phyloP scores from a whole-genome alignment of 2,113 vertebrate genomes.

The Sylvilagus bachmani region DNA sequence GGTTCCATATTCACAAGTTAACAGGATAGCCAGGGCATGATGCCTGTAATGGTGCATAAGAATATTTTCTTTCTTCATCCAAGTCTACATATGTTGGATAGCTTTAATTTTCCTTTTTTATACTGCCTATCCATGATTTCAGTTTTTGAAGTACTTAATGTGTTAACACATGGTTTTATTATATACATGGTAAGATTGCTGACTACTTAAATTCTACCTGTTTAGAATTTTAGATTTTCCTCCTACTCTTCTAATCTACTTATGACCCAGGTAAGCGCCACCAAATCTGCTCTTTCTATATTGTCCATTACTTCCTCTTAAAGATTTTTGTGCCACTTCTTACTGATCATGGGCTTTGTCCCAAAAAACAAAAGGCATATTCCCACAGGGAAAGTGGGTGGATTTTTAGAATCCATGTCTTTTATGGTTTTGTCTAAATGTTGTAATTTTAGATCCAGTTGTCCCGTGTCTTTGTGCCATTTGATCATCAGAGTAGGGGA shows the following conservation, averaged over 20 bases:
- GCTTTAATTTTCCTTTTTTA: conserved; percentile 20
- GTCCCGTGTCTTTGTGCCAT: not conserved
- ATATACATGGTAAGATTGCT: not conserved
- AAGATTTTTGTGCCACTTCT: conserved; percentile 11
- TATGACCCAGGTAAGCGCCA: not conserved
- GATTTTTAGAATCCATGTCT: conserved; percentile 45
- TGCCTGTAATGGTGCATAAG: not conserved
- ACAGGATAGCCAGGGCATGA: not conserved
- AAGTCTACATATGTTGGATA: not conserved
- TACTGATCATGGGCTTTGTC: conserved; percentile 52
- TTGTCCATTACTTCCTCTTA: conserved; percentile 7
- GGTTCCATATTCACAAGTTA: not conserved
- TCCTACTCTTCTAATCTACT: conserved; percentile 23
- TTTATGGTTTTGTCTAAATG: not conserved
- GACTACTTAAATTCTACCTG: not conserved
- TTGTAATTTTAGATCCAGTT: conserved; percentile 52
- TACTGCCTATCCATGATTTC: not conserved
- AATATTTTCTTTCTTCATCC: not conserved
- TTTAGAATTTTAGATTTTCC: conserved; percentile 22
- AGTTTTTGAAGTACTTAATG: not conserved
- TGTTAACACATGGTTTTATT: not conserved
- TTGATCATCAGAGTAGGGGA: conserved; percentile 12
- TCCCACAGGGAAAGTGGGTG: conserved; percentile 47
- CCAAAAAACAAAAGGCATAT: conserved; percentile 58
- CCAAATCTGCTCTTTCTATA: not conserved